Percentiles rank a stretch among this genome's conserved stretches.
phyloP scores from a whole-genome alignment of 2,797 vertebrate genomes.

The Myioborus miniatus region DNA sequence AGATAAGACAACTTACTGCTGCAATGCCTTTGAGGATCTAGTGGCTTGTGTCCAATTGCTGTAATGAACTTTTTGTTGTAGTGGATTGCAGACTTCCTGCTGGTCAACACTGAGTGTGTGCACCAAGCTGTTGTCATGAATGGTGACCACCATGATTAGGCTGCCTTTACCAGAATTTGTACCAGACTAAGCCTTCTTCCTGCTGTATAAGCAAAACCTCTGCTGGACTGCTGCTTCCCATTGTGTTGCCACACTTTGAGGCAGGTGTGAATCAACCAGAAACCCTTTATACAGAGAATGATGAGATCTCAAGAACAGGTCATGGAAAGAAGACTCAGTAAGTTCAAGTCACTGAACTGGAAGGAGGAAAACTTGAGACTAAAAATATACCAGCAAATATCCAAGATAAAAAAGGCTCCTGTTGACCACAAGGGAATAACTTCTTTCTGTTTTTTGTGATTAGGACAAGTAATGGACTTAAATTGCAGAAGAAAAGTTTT shows the following conservation, averaged over 20 bases:
- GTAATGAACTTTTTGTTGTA: background rate
- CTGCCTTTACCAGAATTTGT: background rate
- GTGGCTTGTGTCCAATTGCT: background rate
- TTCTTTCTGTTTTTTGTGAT: background rate
- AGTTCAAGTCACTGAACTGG: background rate
- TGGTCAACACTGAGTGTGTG: background rate
- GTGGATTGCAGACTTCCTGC: background rate
- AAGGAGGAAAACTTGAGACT: background rate
- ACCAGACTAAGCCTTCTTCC: background rate
- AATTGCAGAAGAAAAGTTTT: background rate
- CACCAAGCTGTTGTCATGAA: rapidly evolving
- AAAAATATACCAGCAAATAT: background rate
- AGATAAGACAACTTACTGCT: background rate
- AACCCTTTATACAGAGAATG: background rate
- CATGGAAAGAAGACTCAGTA: background rate
- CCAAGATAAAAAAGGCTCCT: background rate
- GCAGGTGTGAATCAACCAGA: background rate
- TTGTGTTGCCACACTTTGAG: background rate
- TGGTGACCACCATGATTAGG: background rate
- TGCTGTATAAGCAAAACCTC: background rate
- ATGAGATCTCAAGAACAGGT: background rate
- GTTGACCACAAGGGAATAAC: background rate
- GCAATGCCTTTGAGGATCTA: background rate
- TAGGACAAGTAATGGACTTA: background rate
- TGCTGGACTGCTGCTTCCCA: background rate